Percentiles rank a stretch among this genome's conserved stretches.
Evolutionary conservation across 2,888 invertebrate species (phyloP).

Genomic region (Dugesia japonica): DNA sequence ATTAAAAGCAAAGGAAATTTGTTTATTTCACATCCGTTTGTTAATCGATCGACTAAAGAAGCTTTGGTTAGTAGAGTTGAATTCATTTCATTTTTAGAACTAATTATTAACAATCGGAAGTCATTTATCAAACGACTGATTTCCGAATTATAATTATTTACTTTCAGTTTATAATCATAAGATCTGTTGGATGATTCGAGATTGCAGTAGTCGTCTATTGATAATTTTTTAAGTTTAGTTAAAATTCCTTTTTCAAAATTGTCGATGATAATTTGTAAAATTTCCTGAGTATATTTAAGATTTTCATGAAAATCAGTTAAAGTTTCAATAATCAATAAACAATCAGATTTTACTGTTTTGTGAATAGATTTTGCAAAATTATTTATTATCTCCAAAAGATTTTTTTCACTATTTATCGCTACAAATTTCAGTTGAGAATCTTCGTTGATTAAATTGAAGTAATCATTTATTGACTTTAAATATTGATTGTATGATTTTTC

Average conservation of each 20-base stretch:
- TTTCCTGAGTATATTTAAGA: conserved; percentile 38
- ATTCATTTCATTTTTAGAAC: conserved; percentile 39
- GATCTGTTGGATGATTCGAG: conserved; percentile 36
- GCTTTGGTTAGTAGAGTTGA: conserved; percentile 40
- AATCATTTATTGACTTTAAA: conserved; percentile 37
- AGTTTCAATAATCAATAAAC: conserved; percentile 36
- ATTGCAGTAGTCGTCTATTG: conserved; percentile 36
- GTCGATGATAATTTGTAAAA: conserved; percentile 37
- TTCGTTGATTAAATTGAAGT: neutral
- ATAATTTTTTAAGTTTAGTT: conserved; percentile 37
- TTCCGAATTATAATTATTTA: conserved; percentile 38
- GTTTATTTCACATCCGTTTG: conserved; percentile 41
- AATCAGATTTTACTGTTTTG: conserved; percentile 35
- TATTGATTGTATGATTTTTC: conserved; percentile 39
- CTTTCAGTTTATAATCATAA: conserved; percentile 36
- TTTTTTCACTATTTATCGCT: conserved; percentile 38
- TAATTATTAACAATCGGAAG: conserved; percentile 39
- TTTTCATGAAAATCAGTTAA: conserved; percentile 42
- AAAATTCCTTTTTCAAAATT: conserved; percentile 40
- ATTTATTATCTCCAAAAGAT: conserved; percentile 40
- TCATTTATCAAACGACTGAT: conserved; percentile 38
- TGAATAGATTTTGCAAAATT: conserved; percentile 33
- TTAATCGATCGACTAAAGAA: conserved; percentile 39
- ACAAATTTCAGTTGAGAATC: conserved; percentile 40
- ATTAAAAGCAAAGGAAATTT: conserved; percentile 43